Evolutionary conservation across 2,888 invertebrate genomes (phyloP), one percentile per base, ranked within the genome.

Genomic region (Drosophila ezoana): DNA sequence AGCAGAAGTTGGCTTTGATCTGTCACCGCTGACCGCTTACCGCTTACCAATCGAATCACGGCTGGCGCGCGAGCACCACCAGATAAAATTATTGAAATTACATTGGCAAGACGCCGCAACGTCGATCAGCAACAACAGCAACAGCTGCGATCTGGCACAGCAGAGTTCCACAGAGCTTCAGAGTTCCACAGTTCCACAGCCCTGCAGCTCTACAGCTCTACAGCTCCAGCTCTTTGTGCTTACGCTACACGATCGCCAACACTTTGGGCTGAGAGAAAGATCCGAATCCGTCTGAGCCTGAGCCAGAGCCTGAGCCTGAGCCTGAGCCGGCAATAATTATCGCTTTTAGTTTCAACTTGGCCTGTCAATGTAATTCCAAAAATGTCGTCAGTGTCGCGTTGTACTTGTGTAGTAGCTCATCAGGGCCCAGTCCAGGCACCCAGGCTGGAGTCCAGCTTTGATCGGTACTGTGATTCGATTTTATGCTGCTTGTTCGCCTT

Each of bases 11-110:
- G 73, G 72, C 88, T 86, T 87, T 87, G 86, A 87, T 87, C 84
- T 87, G 86, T 84, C 86, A 65, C 64, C 73, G 63, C 76, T 61
- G 56, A 56, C 47, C 72, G 62, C 62, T 37, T 51, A 60, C 52
- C 61, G 63, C 54, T 66, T 69, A 67, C 81, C 86, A 87, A 87
- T 88, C 86, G 86, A 87, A 87, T 90, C 88, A 85, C 85, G 67
- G 83, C 81, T 71, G 79, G 81, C 84, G 87, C 80, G 83, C 82
- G 63, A 63, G 81, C 83, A 82, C 73, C 78, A 72, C 64, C 89
- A 90, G 90, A 90, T 90, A 90, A 90, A 90, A 90, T 90, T 90
- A 90, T 90, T 90, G 86, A 87, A 87, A 87, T 87, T 87, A 88
- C 86, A 87, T 88, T 88, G 88, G 84, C 80, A 81, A 81, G 82